Percentiles rank a stretch among this genome's conserved stretches.
Conservation (phyloP, 1,140 invertebrate species). For the Hylaeus volcanicus region DNA sequence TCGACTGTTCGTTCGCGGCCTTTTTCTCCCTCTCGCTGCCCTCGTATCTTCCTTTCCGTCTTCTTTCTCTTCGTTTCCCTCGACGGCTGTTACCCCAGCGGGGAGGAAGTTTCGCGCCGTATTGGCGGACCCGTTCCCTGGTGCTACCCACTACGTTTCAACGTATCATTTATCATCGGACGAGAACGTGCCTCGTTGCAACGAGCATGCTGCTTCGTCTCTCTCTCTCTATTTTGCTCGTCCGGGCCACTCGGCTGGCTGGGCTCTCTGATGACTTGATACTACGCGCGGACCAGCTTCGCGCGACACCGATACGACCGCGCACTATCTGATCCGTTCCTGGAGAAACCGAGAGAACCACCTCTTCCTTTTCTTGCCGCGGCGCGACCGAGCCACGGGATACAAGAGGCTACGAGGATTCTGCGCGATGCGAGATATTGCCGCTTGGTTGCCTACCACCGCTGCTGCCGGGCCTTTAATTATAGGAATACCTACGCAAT, state of each 20-base stretch:
- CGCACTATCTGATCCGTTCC: slow-evolving; percentile 19
- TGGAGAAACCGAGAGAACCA: neutral
- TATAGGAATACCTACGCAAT: slow-evolving; percentile 38
- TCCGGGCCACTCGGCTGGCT: neutral
- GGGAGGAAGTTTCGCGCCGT: slow-evolving; percentile 70
- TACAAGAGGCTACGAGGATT: slow-evolving; percentile 27
- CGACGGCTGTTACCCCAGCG: slow-evolving; percentile 48
- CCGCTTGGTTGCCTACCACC: slow-evolving; percentile 8
- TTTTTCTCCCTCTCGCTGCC: neutral
- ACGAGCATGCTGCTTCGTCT: neutral
- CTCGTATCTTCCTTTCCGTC: neutral
- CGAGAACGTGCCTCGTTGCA: slow-evolving; percentile 20
- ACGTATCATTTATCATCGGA: slow-evolving; percentile 65
- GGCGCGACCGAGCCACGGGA: neutral
- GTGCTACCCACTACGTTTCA: slow-evolving; percentile 57
- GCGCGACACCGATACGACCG: slow-evolving; percentile 55
- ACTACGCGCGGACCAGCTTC: slow-evolving; percentile 29
- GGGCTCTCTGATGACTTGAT: slow-evolving; percentile 55
- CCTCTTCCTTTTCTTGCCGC: neutral
- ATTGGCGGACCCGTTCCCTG: slow-evolving; percentile 55
- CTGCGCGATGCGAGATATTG: slow-evolving; percentile 40
- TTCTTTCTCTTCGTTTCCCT: slow-evolving; percentile 26
- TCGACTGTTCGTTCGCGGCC: slow-evolving; percentile 39
- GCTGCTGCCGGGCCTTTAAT: slow-evolving; percentile 37
- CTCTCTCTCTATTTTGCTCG: neutral